A percentile compares a stretch with the other conserved stretches of the same genome.
These are phyloP conservation scores for Drosophila sp. DNA, from an alignment of 1,140 invertebrate species.

Conservation along the genomic window DNA sequence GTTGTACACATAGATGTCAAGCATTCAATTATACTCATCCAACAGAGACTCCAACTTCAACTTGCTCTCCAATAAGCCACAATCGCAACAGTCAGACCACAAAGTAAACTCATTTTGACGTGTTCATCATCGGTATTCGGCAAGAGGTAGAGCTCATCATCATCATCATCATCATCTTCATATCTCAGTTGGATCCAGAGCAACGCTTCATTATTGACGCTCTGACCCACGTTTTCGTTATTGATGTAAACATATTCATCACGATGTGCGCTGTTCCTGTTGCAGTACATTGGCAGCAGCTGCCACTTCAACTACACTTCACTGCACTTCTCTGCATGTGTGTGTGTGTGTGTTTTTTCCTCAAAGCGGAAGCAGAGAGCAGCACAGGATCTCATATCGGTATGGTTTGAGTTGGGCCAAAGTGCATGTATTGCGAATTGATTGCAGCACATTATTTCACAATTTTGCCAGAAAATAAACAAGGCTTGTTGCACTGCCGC, in stretches of 20 bases:
- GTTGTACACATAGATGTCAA: constrained; percentile 37
- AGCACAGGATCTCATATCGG: constrained; percentile 4
- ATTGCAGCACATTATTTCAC: constrained; percentile 79
- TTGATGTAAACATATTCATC: constrained; percentile 80
- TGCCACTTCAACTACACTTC: constrained; percentile 66
- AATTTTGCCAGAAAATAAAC: constrained; percentile 78
- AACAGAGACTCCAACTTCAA: constrained; percentile 9
- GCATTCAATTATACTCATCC: constrained; percentile 23
- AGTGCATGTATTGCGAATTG: constrained; percentile 69
- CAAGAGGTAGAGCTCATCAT: background rate
- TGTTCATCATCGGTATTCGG: constrained; percentile 42
- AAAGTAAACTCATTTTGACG: constrained; percentile 78
- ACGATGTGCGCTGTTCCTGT: constrained; percentile 35
- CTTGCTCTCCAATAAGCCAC: constrained; percentile 30
- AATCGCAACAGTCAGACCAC: constrained; percentile 62
- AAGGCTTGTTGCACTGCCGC: constrained; percentile 33
- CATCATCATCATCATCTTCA: too few species aligned
- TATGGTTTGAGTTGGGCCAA: constrained; percentile 16
- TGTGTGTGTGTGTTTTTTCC: background rate
- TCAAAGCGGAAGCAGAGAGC: background rate
- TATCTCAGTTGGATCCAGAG: constrained; percentile 25
- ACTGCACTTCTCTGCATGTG: constrained; percentile 47
- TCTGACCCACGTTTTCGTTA: constrained; percentile 56
- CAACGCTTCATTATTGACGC: constrained; percentile 69
- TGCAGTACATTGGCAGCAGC: constrained; percentile 49